Evolutionary conservation across 2,113 vertebrate genomes (phyloP).

Genomic region (Rhodinocichla rosea): DNA sequence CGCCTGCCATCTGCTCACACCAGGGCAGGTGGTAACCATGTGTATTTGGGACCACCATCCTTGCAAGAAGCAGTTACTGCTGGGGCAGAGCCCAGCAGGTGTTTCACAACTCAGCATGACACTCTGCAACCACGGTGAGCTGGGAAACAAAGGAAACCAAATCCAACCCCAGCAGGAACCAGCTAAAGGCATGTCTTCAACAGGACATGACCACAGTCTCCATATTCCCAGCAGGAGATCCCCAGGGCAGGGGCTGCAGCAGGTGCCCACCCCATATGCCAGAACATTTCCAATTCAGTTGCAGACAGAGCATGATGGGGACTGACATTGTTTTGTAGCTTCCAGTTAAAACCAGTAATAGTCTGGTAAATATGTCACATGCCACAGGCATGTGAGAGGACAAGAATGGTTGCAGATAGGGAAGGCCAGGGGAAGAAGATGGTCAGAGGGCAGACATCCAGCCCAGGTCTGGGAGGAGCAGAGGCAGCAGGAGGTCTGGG

Average conservation of each 20-base stretch:
- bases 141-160: background rate
- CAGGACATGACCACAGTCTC: background rate
- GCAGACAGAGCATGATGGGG: rapidly evolving
- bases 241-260: background rate
- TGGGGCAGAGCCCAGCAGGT: background rate
- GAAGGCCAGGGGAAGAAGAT: background rate
- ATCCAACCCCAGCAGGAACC: background rate
- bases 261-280: background rate
- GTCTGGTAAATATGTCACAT: background rate
- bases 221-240: background rate
- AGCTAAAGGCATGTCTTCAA: background rate
- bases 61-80: background rate
- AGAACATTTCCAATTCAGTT: background rate
- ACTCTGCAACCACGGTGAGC: rapidly evolving
- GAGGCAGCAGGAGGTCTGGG: background rate
- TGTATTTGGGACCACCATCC: background rate
- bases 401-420: background rate
- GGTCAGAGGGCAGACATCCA: background rate
- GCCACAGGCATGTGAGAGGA: background rate
- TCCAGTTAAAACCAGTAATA: conserved; percentile 6
- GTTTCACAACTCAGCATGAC: background rate
- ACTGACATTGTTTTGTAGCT: background rate
- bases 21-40: background rate
- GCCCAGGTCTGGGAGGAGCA: background rate
- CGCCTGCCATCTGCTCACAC: background rate